Evolutionary conservation across 2,113 vertebrate genomes (phyloP).

Genomic region (Himantopus leucocephalus): DNA sequence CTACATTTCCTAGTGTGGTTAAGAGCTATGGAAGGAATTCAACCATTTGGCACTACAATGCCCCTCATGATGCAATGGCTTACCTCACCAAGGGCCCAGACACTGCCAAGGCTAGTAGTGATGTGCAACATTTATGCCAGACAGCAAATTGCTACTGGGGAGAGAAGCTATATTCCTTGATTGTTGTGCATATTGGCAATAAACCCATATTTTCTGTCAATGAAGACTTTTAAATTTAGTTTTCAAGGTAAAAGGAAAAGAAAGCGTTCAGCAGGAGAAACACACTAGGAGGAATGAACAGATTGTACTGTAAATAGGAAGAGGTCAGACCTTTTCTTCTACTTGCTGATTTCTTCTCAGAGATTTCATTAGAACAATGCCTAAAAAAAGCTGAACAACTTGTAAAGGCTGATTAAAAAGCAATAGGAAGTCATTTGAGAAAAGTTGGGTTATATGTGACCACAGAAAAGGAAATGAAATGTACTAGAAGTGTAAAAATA

Average conservation of each 20-base stretch:
- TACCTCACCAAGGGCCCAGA: not conserved
- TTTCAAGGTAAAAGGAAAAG: conserved; percentile 14
- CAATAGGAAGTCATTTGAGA: not conserved
- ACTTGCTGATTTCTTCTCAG: not conserved
- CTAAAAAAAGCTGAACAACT: not conserved
- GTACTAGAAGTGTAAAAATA: not conserved
- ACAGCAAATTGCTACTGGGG: not conserved
- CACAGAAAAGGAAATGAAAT: not conserved
- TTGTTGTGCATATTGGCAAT: not conserved
- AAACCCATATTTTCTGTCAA: not conserved
- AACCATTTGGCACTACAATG: not conserved
- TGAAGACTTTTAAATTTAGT: not conserved
- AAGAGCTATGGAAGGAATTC: not conserved
- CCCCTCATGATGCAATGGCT: not conserved
- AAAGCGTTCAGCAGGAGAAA: not conserved
- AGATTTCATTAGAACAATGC: not conserved
- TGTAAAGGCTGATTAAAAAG: not conserved
- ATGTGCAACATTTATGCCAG: not conserved
- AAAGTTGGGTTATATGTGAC: not conserved
- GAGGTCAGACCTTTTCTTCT: not conserved
- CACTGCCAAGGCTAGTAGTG: not conserved
- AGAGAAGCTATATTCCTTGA: not conserved
- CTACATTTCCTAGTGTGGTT: not conserved
- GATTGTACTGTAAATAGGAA: not conserved
- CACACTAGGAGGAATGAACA: not conserved